A percentile compares a stretch with the other conserved stretches of the same genome.
Evolutionary conservation across 2,888 invertebrate species (phyloP).

Genomic region (Elgonia sp.): DNA sequence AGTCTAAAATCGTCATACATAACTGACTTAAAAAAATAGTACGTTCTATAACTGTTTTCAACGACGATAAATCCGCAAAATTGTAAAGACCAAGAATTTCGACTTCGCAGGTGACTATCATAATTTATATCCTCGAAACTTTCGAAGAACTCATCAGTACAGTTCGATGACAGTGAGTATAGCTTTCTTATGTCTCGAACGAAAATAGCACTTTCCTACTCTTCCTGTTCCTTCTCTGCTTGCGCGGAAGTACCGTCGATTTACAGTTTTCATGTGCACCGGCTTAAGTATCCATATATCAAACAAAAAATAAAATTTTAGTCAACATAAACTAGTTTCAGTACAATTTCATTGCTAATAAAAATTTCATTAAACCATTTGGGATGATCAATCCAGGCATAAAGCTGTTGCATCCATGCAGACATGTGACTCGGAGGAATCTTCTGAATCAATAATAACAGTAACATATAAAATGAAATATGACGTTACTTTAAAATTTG

Average conservation of each 20-base stretch:
- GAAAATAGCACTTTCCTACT: slow-evolving; percentile 73
- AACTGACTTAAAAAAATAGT: not conserved
- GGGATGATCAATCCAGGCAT: not conserved
- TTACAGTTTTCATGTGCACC: slow-evolving; percentile 25
- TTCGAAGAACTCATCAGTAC: slow-evolving; percentile 58
- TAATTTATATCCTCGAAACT: slow-evolving; percentile 43
- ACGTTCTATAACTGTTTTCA: not conserved
- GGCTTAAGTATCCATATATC: slow-evolving; percentile 27
- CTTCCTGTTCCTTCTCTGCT: slow-evolving; percentile 66
- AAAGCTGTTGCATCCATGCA: not conserved
- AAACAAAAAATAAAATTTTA: not conserved
- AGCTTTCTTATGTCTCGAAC: slow-evolving; percentile 63
- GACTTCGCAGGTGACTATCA: slow-evolving; percentile 46
- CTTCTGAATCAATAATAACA: not conserved
- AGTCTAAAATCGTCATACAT: no score
- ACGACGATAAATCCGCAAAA: not conserved
- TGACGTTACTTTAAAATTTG: no score
- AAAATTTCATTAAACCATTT: slow-evolving; percentile 21
- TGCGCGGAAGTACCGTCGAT: slow-evolving; percentile 49
- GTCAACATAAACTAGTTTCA: not conserved
- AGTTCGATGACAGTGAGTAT: slow-evolving; percentile 71
- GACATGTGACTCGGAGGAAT: not conserved
- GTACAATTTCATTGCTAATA: slow-evolving; percentile 2
- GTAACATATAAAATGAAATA: not conserved
- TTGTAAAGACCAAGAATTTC: slow-evolving; percentile 14